Base-by-base conservation (phyloP, 2,797 vertebrate genomes). In the Sphenopsis melanotis region DNA sequence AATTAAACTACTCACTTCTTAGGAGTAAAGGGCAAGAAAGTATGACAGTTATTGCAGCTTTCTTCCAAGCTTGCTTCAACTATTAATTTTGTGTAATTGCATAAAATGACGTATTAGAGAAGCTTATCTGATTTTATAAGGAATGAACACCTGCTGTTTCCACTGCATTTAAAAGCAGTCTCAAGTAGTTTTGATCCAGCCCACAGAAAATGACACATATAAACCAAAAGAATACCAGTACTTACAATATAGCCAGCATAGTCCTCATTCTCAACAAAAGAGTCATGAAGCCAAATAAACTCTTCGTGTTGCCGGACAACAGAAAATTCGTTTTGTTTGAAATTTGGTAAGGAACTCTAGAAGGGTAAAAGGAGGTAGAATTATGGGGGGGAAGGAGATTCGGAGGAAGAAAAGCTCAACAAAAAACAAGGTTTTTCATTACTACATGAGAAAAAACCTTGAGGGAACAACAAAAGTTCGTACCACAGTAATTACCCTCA, bases 211-310 rank as follows among this genome's bases (percentile, higher is more conserved):
- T 2, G 3, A 22, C 4, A 20, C 36, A 52, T 5, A 56, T 6
- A 92, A 84, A 83, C 27, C n/a, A 44, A 61, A 83, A 75, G 15
- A 89, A 49, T 11, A 41, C 37, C 26, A 83, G 47, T 94, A 98
- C 99, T 99, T 97, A 99, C 99, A 4, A 99, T 99, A 94, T 99
- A 99, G 91, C 99, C 99, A 57, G 99, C 99, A 84, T 99, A 99
- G 52, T 99, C 99, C 97, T 99, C 99, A 41, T 99, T 99, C 96
- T 99, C 99, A 89, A 99, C 98, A 34, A 99, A 99, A 46, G 99
- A 99, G 98, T 99, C 99, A 42, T 99, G 99, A 94, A 99, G 99
- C 99, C 99, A 99, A 97, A 99, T 99, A 95, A 99, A 99, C 94
- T 99, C 99, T 86, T 99, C 99, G 52, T 99, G 99, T 97, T 99